Percentiles rank a stretch among this genome's conserved stretches.
Evolutionary conservation across 2,797 vertebrate species (phyloP).

Genomic region (Neopelma chrysocephalum): DNA sequence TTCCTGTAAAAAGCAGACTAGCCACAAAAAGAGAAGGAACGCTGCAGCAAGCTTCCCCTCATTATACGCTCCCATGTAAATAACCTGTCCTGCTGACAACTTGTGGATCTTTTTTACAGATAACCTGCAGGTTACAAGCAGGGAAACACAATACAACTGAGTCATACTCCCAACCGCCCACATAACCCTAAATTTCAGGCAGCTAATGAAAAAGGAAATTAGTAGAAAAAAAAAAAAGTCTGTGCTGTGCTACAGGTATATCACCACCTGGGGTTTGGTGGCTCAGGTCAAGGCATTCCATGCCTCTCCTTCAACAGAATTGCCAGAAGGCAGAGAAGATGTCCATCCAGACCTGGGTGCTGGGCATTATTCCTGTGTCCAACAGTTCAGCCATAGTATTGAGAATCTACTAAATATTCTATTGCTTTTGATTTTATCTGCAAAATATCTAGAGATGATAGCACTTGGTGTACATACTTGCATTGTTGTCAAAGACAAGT

Average conservation of each 20-base stretch:
- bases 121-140: neutral
- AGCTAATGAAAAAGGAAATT: neutral
- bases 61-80: neutral
- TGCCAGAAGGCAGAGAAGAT: neutral
- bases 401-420: neutral
- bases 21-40: neutral
- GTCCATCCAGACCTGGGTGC: neutral
- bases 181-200: neutral
- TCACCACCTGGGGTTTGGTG: neutral
- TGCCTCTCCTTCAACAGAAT: neutral
- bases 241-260: neutral
- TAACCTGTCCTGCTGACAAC: neutral
- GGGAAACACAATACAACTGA: neutral
- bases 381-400: neutral
- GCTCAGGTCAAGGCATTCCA: neutral
- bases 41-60: neutral
- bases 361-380: neutral
- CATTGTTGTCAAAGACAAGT: neutral
- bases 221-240: neutral
- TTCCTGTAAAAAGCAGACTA: neutral
- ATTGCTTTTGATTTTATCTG: neutral
- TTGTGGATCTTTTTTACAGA: neutral
- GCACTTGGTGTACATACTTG: fast-evolving
- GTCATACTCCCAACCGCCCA: neutral
- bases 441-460: neutral